These are phyloP conservation scores for Cettia cetti DNA, from an alignment of 2,113 vertebrate genomes.

Conservation along the genomic window DNA sequence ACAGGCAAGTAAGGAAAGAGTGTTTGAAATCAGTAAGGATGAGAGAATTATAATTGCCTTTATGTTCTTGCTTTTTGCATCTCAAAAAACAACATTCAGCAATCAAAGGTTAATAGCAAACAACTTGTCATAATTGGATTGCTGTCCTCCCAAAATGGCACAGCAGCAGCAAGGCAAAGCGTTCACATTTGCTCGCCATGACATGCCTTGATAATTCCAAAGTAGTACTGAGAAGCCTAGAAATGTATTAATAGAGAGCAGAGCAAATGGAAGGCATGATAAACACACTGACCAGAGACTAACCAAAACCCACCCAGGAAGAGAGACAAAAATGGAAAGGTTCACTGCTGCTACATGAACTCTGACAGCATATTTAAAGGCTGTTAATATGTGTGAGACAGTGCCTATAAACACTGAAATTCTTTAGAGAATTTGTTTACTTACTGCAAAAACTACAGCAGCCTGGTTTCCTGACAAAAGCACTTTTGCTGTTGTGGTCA, in stretches of 20 bases:
- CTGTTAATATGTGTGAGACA: background rate
- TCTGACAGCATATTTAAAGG: background rate
- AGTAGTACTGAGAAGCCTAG: background rate
- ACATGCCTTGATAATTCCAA: conserved; percentile 10
- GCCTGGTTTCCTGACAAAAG: background rate
- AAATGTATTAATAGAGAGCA: background rate
- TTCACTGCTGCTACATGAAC: background rate
- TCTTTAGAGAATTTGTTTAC: background rate
- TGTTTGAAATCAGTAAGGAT: conserved; percentile 26
- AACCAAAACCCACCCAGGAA: background rate
- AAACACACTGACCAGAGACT: background rate
- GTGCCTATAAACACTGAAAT: background rate
- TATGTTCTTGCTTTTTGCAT: conserved; percentile 30
- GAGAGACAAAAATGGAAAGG: background rate
- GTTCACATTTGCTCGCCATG: background rate
- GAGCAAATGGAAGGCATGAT: background rate
- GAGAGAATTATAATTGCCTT: conserved; percentile 45
- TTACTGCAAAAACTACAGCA: background rate
- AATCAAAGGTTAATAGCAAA: conserved; percentile 50
- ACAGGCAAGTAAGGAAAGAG: background rate
- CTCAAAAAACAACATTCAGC: conserved; percentile 2
- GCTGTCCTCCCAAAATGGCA: conserved; percentile 23
- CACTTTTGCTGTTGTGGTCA: background rate
- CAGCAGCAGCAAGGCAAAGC: background rate
- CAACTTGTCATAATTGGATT: conserved; percentile 35